These are phyloP conservation scores for Pseudomyrmex cubaensis DNA, from an alignment of 1,140 invertebrate genomes.

Conservation along the genomic window DNA sequence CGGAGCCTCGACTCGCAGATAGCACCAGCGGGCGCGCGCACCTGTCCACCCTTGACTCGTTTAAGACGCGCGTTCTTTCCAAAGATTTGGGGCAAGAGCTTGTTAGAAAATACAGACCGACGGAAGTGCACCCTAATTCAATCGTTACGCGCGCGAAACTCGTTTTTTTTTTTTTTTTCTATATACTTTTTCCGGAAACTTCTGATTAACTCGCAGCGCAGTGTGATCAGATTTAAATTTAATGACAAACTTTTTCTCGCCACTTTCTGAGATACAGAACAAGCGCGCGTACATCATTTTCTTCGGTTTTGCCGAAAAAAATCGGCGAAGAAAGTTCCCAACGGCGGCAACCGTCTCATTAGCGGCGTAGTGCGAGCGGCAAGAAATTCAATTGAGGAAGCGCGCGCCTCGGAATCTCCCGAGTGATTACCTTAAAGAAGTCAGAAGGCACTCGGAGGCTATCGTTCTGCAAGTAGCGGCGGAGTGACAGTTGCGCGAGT, in stretches of 20 bases:
- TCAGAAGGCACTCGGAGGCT: constrained; percentile 57
- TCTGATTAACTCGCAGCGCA: background rate
- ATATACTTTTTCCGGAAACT: background rate
- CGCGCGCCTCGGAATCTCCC: constrained; percentile 59
- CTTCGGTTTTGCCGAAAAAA: constrained; percentile 5
- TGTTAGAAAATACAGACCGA: constrained; percentile 7
- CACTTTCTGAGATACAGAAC: background rate
- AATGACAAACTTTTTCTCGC: background rate
- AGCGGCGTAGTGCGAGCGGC: constrained; percentile 9
- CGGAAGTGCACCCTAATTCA: constrained; percentile 26
- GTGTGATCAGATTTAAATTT: background rate
- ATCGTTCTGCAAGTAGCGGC: constrained; percentile 22
- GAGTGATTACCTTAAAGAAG: constrained; percentile 73
- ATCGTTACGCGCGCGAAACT: background rate
- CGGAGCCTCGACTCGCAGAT: constrained; percentile 31
- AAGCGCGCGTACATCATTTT: background rate
- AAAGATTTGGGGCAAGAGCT: constrained; percentile 12
- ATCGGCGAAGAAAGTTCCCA: constrained; percentile 29
- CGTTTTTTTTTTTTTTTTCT: background rate
- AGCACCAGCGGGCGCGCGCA: constrained; percentile 4
- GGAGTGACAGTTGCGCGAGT: constrained; percentile 16
- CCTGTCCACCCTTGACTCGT: constrained; percentile 31
- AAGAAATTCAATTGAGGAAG: constrained; percentile 43
- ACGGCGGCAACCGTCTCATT: constrained; percentile 9
- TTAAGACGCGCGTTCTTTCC: constrained; percentile 11